Conservation (phyloP, 30 jellyfish, hydroid and myxozoan genomes). For the Chrysaora quinquecirrha region DNA sequence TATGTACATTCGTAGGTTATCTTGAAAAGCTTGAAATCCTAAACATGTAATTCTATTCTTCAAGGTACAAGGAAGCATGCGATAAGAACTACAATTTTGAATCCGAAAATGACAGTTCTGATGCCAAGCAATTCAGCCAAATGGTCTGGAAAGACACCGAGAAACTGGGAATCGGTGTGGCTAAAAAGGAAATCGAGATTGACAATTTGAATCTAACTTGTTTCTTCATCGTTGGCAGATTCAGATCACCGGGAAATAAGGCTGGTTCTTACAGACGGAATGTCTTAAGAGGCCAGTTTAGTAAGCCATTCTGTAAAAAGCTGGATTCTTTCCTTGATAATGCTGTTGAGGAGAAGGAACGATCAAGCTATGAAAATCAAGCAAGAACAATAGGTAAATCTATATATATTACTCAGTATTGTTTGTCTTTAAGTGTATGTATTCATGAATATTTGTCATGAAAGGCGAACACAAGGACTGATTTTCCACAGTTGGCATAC, state of each 20-base stretch:
- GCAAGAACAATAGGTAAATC: slow-evolving; percentile 3
- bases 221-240: slow-evolving; percentile 83
- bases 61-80: slow-evolving; percentile 93
- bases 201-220: slow-evolving; percentile 70
- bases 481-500: too few relatives aligned
- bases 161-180: slow-evolving; percentile 84
- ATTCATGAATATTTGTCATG: too few relatives aligned
- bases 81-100: slow-evolving; percentile 73
- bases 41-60: background rate
- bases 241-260: slow-evolving; percentile 38
- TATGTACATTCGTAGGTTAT: too few relatives aligned
- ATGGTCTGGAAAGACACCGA: slow-evolving; percentile 82
- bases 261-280: slow-evolving; percentile 47
- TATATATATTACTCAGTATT: too few relatives aligned
- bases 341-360: slow-evolving; percentile 10
- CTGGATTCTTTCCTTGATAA: slow-evolving; percentile 43
- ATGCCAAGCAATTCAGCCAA: slow-evolving; percentile 70
- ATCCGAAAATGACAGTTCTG: slow-evolving; percentile 57
- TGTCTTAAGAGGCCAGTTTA: slow-evolving; percentile 67
- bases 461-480: too few relatives aligned
- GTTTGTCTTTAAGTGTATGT: too few relatives aligned
- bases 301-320: slow-evolving; percentile 60
- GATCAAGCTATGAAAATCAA: background rate
- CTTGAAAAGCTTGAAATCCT: too few relatives aligned
- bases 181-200: slow-evolving; percentile 64